phyloP scores from a whole-genome alignment of 2,797 vertebrate species.

The Labeo calbasu region DNA sequence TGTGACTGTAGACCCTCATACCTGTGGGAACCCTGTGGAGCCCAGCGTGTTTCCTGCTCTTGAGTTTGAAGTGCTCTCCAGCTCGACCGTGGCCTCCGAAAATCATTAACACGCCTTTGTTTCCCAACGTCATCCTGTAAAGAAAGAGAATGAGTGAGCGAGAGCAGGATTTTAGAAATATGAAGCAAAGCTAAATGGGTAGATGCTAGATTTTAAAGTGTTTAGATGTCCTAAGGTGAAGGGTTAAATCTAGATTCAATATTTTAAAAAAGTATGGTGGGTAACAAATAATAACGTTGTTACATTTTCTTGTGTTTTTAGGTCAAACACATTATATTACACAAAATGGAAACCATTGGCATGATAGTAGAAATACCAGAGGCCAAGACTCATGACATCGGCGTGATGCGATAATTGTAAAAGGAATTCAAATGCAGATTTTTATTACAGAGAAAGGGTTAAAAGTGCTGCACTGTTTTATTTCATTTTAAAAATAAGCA shows the following conservation, averaged over 20 bases:
- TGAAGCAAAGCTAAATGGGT: conserved; percentile 9
- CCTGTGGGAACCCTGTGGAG: conserved; percentile 68
- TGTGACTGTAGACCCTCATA: conserved; percentile 59
- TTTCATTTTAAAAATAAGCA: not conserved
- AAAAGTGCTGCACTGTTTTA: conserved; percentile 10
- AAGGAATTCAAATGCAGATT: not conserved
- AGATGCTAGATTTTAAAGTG: conserved; percentile 24
- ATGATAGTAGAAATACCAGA: not conserved
- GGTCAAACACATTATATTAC: not conserved
- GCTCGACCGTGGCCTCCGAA: conserved; percentile 65
- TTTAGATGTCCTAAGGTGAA: not conserved
- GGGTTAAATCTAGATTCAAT: not conserved
- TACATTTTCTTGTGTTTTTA: not conserved
- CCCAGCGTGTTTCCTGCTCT: conserved; percentile 73
- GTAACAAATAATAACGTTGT: not conserved
- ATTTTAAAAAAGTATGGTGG: not conserved
- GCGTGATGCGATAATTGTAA: not conserved
- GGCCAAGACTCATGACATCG: not conserved
- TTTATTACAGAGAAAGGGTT: not conserved
- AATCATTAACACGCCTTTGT: conserved; percentile 71
- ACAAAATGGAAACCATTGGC: not conserved
- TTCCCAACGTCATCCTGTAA: conserved; percentile 46
- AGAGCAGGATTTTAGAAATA: conserved; percentile 31
- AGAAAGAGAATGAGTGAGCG: conserved; percentile 37
- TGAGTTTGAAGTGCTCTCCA: conserved; percentile 79